Evolutionary conservation across 1,140 invertebrate species (phyloP), one percentile per base, ranked within the genome.

Genomic region (Drepana arcuata): DNA sequence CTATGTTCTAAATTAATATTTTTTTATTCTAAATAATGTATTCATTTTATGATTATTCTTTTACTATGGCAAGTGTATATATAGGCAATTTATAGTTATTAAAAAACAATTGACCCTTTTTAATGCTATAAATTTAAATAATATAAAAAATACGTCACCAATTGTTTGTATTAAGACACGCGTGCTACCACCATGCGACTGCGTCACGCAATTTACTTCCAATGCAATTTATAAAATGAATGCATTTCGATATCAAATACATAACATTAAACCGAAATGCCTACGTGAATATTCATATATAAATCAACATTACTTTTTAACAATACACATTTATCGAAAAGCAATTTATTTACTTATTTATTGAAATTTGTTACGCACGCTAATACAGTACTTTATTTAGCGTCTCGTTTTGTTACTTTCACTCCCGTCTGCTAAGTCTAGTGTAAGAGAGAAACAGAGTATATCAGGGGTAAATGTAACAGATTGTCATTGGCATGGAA

Each of bases 311-410:
- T 66, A 69, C 53, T 37, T 51, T 30, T 6, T 48, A 68, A 79
- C 72, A 77, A 79, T 75, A 32, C 41, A 14, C 62, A 57, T 77
- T 67, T 77, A 81, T 81, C 61, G 74, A 51, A 50, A 58, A 41
- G 63, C 70, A 70, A 81, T 81, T 77, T 81, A 79, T 79, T 79
- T 71, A 71, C 59, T 71, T 77, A 71, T 78, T 81, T 75, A 73
- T 71, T 70, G 58, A 77, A 78, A 79, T 81, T 79, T 75, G 74
- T 77, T 67, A 73, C 68, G 68, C 63, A 46, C 58, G 48, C 62
- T 63, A 53, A 57, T 68, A 64, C n/a, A n/a, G n/a, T 56, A 21
- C 70, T 64, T 63, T 66, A 35, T 41, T 42, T 41, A 54, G 32
- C 43, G 21, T 27, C 25, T 10, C 15, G 33, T 36, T 34, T 16